Percentiles rank a stretch among this genome's conserved stretches.
These are phyloP conservation scores for Sarcophaga rosellei DNA, from an alignment of 2,888 invertebrate genomes.

Conservation along the genomic window DNA sequence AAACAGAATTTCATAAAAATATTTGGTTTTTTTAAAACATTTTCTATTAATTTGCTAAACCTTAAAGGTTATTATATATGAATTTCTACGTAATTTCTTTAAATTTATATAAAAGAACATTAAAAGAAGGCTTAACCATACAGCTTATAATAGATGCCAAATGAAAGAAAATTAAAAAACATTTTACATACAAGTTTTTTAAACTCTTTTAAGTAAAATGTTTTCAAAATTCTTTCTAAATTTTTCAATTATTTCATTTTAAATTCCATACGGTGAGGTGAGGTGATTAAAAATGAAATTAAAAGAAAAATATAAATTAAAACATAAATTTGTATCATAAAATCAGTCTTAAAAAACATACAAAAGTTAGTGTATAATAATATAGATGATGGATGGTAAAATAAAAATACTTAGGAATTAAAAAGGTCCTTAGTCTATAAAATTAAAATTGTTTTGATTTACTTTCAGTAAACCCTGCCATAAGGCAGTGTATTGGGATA, in stretches of 20 bases:
- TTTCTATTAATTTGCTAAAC: neutral
- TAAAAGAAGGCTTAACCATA: neutral
- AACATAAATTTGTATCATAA: constrained; percentile 38
- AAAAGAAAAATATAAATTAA: constrained; percentile 3
- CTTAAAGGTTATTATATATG: neutral
- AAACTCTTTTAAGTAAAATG: constrained; percentile 59
- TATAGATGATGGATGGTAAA: no score
- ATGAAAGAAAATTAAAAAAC: constrained; percentile 70
- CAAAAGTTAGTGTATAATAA: constrained; percentile 3
- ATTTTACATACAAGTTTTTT: constrained; percentile 61
- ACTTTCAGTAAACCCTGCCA: constrained; percentile 78
- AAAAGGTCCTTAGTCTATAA: neutral
- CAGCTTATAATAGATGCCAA: neutral
- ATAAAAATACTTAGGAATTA: neutral
- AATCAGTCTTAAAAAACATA: constrained; percentile 71
- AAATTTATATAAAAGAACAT: no score
- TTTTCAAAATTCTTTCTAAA: constrained; percentile 70
- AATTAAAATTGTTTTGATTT: neutral
- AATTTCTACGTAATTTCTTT: no score
- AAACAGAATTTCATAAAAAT: constrained; percentile 4
- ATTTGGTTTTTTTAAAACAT: constrained; percentile 21
- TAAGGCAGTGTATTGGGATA: constrained; percentile 79
- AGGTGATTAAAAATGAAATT: constrained; percentile 1
- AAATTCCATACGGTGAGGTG: neutral
- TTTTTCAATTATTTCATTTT: neutral